Base-by-base conservation (phyloP, 2,888 invertebrate species). In the Pollenia angustigena region DNA sequence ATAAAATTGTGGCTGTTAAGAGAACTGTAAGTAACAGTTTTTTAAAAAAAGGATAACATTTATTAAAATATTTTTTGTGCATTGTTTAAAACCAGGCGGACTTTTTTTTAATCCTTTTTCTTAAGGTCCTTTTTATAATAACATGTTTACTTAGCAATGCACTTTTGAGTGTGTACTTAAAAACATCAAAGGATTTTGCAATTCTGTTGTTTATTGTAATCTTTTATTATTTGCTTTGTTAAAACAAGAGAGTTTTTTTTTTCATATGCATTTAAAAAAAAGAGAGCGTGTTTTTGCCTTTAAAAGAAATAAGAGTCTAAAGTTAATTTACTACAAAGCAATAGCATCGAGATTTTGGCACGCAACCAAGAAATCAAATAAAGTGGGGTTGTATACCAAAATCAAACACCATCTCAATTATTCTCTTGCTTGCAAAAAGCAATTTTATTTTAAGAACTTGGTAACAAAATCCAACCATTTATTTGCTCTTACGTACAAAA, bases 391-490 rank as follows among this genome's bases (percentile, higher is more conserved):
- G 56, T 42, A 42, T 12, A 14, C 40, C 42, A 23, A 42, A 42
- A 52, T 4, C 14, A 71, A 4, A 16, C 14, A 14, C 60, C 54
- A 48, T 16, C 54, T 32, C 23, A 69, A 40, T 46, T 18, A 14
- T 69, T 18, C 32, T 40, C 14, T 44, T 10, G 42, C 60, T 60
- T 10, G 42, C 60, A 52, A 14, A 32, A 58, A 3, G 40, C 50
- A 60, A 48, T 40, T 69, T 82, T 76, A 82, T 82, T 76, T 76
- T 54, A 76, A 82, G 82, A 76, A 76, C 18, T 62, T 60, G 68
- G 40, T 40, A 81, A 64, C 62, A 52, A 56, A 46, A 48, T 40
- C 46, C 42, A 40, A 48, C 8, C 32, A 32, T 6, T 32, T 32
- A 32, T 32, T 32, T 32, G 10, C 18, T 16, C 48, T 74, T 56